Conservation (phyloP, 2,797 vertebrate genomes). For the Geotrypetes seraphini region DNA sequence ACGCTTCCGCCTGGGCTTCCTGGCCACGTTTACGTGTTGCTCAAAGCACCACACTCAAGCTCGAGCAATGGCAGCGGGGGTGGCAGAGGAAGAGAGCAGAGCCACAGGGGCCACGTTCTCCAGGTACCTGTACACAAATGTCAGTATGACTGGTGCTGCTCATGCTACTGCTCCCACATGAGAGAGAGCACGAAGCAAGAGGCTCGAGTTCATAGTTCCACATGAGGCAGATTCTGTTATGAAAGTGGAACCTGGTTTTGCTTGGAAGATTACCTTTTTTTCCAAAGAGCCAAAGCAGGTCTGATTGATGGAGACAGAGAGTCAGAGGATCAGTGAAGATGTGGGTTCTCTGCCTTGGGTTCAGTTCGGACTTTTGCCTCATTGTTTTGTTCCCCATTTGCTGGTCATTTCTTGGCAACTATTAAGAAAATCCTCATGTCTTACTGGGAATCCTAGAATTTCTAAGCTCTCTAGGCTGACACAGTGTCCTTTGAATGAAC, state of each 20-base stretch:
- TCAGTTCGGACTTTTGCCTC: too few species aligned
- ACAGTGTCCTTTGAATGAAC: too few species aligned
- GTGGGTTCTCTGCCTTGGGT: too few species aligned
- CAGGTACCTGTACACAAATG: slow-evolving; percentile 61
- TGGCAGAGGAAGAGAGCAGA: slow-evolving; percentile 60
- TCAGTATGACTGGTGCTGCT: slow-evolving; percentile 23
- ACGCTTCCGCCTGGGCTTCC: slow-evolving; percentile 78
- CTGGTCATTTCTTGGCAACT: too few species aligned
- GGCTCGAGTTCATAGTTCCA: accelerated
- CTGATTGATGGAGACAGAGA: too few species aligned
- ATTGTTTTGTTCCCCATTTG: too few species aligned
- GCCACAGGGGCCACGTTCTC: slow-evolving; percentile 55
- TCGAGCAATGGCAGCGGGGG: background rate
- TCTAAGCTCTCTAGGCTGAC: too few species aligned
- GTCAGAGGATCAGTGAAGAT: too few species aligned
- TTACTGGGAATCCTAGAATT: too few species aligned
- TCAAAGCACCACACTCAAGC: background rate
- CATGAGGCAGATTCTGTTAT: too few species aligned
- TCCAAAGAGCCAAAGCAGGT: background rate
- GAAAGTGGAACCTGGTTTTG: background rate
- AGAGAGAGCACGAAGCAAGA: slow-evolving; percentile 2
- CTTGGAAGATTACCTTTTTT: background rate
- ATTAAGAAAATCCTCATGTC: too few species aligned
- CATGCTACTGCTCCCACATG: slow-evolving; percentile 38
- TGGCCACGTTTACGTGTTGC: slow-evolving; percentile 79